Evolutionary conservation across 2,888 invertebrate genomes (phyloP).

Genomic region (Drosophila eohydei): DNA sequence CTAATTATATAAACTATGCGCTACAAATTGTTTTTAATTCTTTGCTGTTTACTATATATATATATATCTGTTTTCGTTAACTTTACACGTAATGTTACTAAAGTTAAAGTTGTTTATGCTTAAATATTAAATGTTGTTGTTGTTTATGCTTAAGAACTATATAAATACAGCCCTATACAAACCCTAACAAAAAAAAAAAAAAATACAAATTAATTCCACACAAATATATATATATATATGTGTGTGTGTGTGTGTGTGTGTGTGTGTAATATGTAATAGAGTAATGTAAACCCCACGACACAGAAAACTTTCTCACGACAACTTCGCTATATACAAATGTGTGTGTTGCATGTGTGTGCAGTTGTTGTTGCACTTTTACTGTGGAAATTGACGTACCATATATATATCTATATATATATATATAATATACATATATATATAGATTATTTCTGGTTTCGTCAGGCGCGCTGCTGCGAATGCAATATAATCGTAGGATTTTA

Average conservation of each 20-base stretch:
- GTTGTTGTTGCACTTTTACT: constrained; percentile 10
- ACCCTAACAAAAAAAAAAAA: constrained; percentile 12
- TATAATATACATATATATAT: constrained; percentile 5
- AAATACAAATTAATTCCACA: neutral
- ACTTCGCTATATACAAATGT: constrained; percentile 42
- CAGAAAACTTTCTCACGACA: constrained; percentile 13
- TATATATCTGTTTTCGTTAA: constrained; percentile 4
- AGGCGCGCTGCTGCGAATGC: neutral
- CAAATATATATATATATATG: neutral
- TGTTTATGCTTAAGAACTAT: constrained; percentile 38
- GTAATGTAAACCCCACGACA: constrained; percentile 20
- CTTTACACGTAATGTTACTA: constrained; percentile 38
- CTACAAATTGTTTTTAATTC: constrained; percentile 34
- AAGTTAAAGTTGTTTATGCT: constrained; percentile 11
- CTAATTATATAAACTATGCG: constrained; percentile 34
- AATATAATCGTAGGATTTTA: neutral
- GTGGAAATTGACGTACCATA: constrained; percentile 22
- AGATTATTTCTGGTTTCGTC: neutral
- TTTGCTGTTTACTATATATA: neutral
- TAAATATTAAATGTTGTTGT: constrained; percentile 11
- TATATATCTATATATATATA: constrained; percentile 5
- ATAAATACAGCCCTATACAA: constrained; percentile 52
- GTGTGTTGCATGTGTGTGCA: neutral
- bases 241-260: neutral
- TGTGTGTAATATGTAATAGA: neutral